These are phyloP conservation scores for Sebastes steindachneri DNA, from an alignment of 2,797 vertebrate genomes.

Conservation along the genomic window DNA sequence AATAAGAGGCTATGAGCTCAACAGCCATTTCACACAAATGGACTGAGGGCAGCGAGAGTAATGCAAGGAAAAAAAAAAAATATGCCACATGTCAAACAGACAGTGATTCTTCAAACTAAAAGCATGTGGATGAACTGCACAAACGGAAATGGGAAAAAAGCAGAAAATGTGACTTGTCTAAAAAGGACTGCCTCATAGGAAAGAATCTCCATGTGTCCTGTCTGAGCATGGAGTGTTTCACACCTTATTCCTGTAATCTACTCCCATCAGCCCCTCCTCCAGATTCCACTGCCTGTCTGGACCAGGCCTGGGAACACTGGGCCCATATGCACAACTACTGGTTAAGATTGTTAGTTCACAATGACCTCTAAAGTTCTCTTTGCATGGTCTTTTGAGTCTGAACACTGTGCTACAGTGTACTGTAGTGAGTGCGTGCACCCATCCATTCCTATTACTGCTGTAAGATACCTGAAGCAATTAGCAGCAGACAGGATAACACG, in stretches of 20 bases:
- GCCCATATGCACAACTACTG: constrained; percentile 43
- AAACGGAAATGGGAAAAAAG: constrained; percentile 21
- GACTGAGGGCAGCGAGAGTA: constrained; percentile 59
- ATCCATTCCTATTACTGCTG: constrained; percentile 58
- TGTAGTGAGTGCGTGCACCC: constrained; percentile 35
- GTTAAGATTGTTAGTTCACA: constrained; percentile 42
- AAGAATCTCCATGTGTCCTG: constrained; percentile 42
- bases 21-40: constrained; percentile 75
- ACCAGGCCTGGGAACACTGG: constrained; percentile 57
- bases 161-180: constrained; percentile 26
- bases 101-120: constrained; percentile 56
- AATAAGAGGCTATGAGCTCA: constrained; percentile 77
- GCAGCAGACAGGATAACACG: constrained; percentile 60
- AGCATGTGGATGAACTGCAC: constrained; percentile 49
- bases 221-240: constrained; percentile 57
- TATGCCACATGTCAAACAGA: constrained; percentile 63
- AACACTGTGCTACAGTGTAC: constrained; percentile 27
- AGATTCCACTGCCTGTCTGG: constrained; percentile 60
- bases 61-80: constrained; percentile 53
- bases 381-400: constrained; percentile 17
- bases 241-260: constrained; percentile 63
- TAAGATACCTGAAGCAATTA: constrained; percentile 72
- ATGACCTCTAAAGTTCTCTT: constrained; percentile 58
- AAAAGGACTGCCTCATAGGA: constrained; percentile 22
- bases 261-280: constrained; percentile 49